Evolutionary conservation across 2,888 invertebrate genomes (phyloP).

Genomic region (Drosophila histrio): DNA sequence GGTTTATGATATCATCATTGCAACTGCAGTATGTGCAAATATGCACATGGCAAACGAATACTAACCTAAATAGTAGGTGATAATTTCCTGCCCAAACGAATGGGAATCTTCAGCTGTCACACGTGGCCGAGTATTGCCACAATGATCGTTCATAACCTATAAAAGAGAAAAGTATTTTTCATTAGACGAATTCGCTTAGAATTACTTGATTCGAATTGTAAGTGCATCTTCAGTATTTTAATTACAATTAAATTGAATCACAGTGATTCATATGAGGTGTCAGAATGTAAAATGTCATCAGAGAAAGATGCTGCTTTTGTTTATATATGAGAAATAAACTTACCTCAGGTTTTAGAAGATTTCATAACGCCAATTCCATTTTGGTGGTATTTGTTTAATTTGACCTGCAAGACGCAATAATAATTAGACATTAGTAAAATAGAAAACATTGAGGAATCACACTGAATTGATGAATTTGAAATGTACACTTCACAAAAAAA

Average conservation of each 20-base stretch:
- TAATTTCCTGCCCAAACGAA: not conserved
- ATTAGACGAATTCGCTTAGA: not conserved
- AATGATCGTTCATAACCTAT: slow-evolving; percentile 19
- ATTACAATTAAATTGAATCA: slow-evolving; percentile 75
- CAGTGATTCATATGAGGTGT: slow-evolving; percentile 83
- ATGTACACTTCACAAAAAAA: slow-evolving; percentile 69
- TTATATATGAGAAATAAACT: not conserved
- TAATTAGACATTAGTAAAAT: not conserved
- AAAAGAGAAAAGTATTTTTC: not conserved
- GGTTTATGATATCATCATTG: slow-evolving; percentile 81
- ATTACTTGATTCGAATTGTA: not conserved
- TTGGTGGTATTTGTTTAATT: not conserved
- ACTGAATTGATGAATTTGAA: not conserved
- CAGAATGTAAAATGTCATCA: slow-evolving; percentile 82
- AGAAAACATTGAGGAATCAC: not conserved
- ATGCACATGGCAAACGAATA: not conserved
- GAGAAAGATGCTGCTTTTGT: not conserved
- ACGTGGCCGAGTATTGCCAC: not conserved
- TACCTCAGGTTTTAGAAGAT: slow-evolving; percentile 2
- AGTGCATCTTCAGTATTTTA: slow-evolving; percentile 51
- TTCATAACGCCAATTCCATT: not conserved
- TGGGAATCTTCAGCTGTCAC: not conserved
- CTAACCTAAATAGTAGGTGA: slow-evolving; percentile 26
- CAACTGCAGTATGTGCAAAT: not conserved
- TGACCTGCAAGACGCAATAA: slow-evolving; percentile 29